Evolutionary conservation across 2,113 vertebrate genomes (phyloP).

Genomic region (Proteles cristata): DNA sequence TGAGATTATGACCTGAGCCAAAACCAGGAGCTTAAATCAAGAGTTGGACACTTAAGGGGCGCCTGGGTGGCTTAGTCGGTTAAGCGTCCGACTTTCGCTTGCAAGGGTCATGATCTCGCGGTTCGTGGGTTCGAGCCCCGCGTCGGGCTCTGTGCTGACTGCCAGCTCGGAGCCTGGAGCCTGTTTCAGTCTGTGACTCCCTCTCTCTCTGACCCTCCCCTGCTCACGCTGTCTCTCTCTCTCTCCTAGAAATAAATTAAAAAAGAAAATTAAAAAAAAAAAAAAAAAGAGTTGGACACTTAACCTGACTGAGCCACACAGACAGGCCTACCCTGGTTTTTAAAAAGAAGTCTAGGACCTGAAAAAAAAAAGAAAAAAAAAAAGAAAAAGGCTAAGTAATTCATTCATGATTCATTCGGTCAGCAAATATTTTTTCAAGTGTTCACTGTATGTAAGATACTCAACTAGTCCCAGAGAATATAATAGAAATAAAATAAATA

Average conservation of each 20-base stretch:
- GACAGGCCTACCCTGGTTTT: neutral
- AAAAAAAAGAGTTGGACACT: neutral
- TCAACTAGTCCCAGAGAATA: neutral
- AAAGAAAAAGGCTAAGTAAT: neutral
- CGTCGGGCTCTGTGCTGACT: no score
- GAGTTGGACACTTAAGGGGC: neutral
- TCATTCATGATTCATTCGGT: neutral
- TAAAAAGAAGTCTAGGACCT: neutral
- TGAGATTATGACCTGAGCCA: neutral
- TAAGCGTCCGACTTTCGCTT: no score
- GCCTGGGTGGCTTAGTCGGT: no score
- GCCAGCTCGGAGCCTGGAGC: no score
- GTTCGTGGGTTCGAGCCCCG: no score
- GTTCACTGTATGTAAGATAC: neutral
- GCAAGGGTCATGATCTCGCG: no score
- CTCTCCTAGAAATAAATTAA: no score
- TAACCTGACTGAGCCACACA: neutral
- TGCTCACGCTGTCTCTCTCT: no score
- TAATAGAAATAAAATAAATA: slow-evolving; percentile 13
- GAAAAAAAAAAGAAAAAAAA: neutral
- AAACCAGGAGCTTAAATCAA: neutral
- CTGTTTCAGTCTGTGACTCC: no score
- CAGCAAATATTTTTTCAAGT: neutral
- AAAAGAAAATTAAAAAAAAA: no score
- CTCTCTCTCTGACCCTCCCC: no score